phyloP scores from a whole-genome alignment of 2,113 vertebrate species.

The Paramisgurnus dabryanus region DNA sequence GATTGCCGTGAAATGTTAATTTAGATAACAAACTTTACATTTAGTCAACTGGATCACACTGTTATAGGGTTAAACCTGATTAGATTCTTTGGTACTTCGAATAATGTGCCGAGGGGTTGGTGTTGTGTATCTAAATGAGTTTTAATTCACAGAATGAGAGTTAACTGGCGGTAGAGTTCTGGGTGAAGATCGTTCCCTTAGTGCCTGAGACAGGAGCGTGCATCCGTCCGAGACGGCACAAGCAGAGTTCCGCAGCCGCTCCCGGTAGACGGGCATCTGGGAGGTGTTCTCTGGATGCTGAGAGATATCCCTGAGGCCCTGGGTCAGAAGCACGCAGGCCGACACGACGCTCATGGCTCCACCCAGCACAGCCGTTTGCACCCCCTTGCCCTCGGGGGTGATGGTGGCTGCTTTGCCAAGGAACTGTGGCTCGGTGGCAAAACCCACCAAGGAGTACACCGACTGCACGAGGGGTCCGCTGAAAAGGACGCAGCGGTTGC shows the following conservation, averaged over 20 bases:
- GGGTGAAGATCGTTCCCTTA: constrained; percentile 95
- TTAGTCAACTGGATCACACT: constrained; percentile 54
- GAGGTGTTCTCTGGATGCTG: constrained; percentile 93
- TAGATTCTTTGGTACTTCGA: constrained; percentile 86
- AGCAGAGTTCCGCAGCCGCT: constrained; percentile 91
- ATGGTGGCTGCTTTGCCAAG: constrained; percentile 88
- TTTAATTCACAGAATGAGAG: constrained; percentile 98
- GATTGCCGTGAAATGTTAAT: not conserved
- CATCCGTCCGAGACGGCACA: constrained; percentile 96
- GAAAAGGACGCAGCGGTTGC: constrained; percentile 92
- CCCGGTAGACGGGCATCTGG: constrained; percentile 94
- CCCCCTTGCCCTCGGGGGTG: constrained; percentile 90
- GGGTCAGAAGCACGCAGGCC: constrained; percentile 96
- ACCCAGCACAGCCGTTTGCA: constrained; percentile 95
- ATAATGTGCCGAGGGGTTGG: constrained; percentile 53
- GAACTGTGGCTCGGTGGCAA: constrained; percentile 97
- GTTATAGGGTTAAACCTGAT: constrained; percentile 67
- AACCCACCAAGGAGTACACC: constrained; percentile 90
- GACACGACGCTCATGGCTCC: constrained; percentile 99
- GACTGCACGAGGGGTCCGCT: constrained; percentile 91
- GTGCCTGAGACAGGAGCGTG: constrained; percentile 96
- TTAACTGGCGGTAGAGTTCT: constrained; percentile 96
- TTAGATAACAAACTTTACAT: constrained; percentile 25
- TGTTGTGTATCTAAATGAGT: not conserved
- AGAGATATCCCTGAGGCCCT: constrained; percentile 96